Evolutionary conservation across 1,140 invertebrate genomes (phyloP), one percentile per base, ranked within the genome.

Genomic region (Cyclina sinensis): DNA sequence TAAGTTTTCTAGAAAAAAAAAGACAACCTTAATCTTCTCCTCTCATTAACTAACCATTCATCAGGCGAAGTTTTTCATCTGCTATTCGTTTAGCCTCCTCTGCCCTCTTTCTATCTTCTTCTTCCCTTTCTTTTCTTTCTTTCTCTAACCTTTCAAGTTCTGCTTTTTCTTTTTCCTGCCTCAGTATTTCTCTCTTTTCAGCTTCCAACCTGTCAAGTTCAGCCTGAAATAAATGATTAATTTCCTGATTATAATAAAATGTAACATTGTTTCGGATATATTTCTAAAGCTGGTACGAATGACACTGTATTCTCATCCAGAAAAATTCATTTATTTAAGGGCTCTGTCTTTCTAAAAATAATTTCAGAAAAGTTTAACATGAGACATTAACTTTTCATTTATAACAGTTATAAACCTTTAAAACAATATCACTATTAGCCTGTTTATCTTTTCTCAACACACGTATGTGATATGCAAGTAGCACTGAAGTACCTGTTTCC

Each of bases 61-160:
- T 86, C 18, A 87, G 37, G 24, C 86, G 80, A 0, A 92, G 51
- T 90, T 91, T 92, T 35, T 92, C 92, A 59, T 93, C 91, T 18
- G 91, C 92, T 70, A 88, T 48, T 74, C 48, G 84, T 46, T 81
- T 80, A 2, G 91, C 91, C 65, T 91, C 57, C 27, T 91, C 91
- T 82, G 82, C 74, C 92, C 57, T 89, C 35, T 87, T 88, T 74
- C 88, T 82, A 18, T 91, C 93, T 39, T 85, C 73, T 54, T 76
- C 68, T n/a, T 90, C 87, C 57, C 62, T 88, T 46, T 84, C 84
- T n/a, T 51, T 65, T 21, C 78, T 87, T 32, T 90, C 91, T 51
- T 80, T 65, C 27, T 91, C 65, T 62, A 88, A 70, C 83, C 74
- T 81, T 80, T 73, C 83, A 30, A 37, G 59, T 35, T 74, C 84